Evolutionary conservation across 1,140 invertebrate species (phyloP).

Genomic region (Papilio aristodemus): DNA sequence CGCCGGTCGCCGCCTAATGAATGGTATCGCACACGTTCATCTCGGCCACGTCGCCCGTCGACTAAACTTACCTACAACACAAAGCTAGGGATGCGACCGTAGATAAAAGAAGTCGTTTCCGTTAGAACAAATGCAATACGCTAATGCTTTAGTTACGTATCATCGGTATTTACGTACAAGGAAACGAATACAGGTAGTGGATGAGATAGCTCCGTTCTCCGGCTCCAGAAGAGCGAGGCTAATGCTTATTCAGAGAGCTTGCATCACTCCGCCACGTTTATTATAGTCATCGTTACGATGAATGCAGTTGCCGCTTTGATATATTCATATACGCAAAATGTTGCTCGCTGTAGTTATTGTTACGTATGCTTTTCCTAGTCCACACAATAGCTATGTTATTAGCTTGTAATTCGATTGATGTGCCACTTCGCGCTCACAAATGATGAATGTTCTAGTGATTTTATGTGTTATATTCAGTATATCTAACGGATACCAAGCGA

Average conservation of each 20-base stretch:
- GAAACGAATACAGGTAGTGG: slow-evolving; percentile 45
- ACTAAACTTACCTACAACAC: slow-evolving; percentile 46
- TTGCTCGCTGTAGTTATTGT: slow-evolving; percentile 36
- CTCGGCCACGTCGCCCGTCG: slow-evolving; percentile 55
- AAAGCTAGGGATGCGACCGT: slow-evolving; percentile 34
- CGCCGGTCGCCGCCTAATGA: slow-evolving; percentile 62
- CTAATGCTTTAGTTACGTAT: slow-evolving; percentile 38
- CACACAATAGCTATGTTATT: slow-evolving; percentile 23
- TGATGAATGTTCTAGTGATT: slow-evolving; percentile 5
- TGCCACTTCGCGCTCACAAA: neutral
- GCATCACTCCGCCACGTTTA: slow-evolving; percentile 65
- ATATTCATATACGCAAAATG: slow-evolving; percentile 63
- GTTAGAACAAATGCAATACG: slow-evolving; percentile 41
- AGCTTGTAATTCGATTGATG: slow-evolving; percentile 25
- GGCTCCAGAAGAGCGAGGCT: slow-evolving; percentile 60
- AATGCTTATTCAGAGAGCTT: slow-evolving; percentile 68
- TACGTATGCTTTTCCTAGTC: slow-evolving; percentile 26
- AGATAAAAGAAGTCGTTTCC: slow-evolving; percentile 46
- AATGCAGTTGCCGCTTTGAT: slow-evolving; percentile 54
- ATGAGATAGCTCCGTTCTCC: slow-evolving; percentile 51
- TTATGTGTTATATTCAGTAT: neutral
- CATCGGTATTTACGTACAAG: slow-evolving; percentile 35
- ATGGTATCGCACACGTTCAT: slow-evolving; percentile 78
- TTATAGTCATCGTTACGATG: slow-evolving; percentile 64
- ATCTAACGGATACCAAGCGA: neutral